These are phyloP conservation scores for Andrena hattorfiana DNA, from an alignment of 2,888 invertebrate species.

Conservation along the genomic window DNA sequence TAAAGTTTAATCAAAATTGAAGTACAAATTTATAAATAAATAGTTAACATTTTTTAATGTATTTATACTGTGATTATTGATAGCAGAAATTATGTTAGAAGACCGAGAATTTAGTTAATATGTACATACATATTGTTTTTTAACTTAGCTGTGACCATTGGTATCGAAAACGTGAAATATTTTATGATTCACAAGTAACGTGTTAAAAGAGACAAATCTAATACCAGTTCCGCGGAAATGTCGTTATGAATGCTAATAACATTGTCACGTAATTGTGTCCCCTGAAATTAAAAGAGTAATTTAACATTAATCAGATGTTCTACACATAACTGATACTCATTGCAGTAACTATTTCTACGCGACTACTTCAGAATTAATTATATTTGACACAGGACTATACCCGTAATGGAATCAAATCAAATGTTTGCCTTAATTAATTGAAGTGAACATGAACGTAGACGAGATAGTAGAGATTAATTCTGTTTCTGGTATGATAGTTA, in stretches of 20 bases:
- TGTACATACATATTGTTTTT: neutral
- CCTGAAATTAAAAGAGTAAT: too few relatives aligned
- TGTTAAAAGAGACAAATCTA: neutral
- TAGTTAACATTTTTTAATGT: too few relatives aligned
- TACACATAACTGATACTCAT: neutral
- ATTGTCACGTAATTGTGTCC: too few relatives aligned
- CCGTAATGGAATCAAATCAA: neutral
- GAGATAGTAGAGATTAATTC: neutral
- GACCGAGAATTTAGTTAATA: too few relatives aligned
- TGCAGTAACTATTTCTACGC: neutral
- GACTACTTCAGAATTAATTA: constrained; percentile 5
- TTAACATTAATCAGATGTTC: neutral
- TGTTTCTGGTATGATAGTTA: neutral
- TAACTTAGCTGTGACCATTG: neutral
- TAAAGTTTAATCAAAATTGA: neutral
- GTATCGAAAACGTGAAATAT: neutral
- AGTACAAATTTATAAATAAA: too few relatives aligned
- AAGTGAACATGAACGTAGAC: neutral
- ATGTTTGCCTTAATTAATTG: constrained; percentile 8
- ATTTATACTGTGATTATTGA: too few relatives aligned
- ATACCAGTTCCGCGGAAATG: neutral
- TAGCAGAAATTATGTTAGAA: too few relatives aligned
- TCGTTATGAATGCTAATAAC: too few relatives aligned
- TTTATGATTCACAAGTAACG: neutral
- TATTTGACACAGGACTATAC: neutral